Base-by-base conservation (phyloP, 2,113 vertebrate species). In the Stigmatopora nigra region DNA sequence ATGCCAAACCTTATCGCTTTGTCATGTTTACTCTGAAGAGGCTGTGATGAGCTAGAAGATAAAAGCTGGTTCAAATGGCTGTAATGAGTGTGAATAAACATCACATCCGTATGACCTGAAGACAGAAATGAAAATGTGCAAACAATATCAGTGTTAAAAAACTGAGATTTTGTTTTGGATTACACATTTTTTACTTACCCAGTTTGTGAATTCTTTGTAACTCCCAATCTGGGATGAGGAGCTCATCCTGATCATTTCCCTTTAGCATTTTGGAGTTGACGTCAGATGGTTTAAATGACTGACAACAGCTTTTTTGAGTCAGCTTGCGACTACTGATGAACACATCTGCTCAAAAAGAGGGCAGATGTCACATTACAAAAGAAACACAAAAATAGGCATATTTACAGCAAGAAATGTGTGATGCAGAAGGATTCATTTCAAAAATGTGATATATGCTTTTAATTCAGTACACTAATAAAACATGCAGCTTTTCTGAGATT, bases 81-180 rank as follows among this genome's bases (percentile, higher is more conserved):
- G 74, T 91, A 92, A 78, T 88, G 84, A 14, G 85, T 80, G 58
- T 89, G 80, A 72, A 92, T 91, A 53, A 92, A 80, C 83, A 89
- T 86, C 65, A 90, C 84, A 49, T 91, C 82, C 16, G 81, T 71
- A 59, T 78, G 66, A 67, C 91, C 91, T 92, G 74, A 58, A 63
- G 61, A 71, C 1, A 72, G 45, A 25, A 17, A 5, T 56, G 4
- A 53, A 38, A 22, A 20, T 22, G 20, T 15, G 22, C 53, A 3
- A 2, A 13, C 31, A 5, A 55, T 25, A 55, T 31, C 25, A 56
- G 12, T 31, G 14, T 15, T 15, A 7, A 22, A 56, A 19, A 20
- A 11, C 58, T n/a, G 4, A 19, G 36, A 60, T 44, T 19, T 60
- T 60, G 35, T 36, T 15, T 35, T 52, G n/a, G 41, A 52, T 25